phyloP scores from a whole-genome alignment of 2,797 vertebrate species.

The Neosilurus hyrtlii region DNA sequence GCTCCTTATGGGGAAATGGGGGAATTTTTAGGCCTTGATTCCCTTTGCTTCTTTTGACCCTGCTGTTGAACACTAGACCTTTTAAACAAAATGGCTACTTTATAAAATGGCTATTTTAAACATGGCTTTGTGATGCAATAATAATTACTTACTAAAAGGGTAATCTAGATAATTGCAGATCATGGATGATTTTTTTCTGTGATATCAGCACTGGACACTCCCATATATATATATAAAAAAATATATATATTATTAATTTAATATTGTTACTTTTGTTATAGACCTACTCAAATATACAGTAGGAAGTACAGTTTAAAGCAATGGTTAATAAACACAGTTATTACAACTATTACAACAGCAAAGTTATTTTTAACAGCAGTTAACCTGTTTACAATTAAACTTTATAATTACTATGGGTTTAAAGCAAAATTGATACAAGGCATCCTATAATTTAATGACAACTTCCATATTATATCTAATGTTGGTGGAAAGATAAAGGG shows the following conservation, averaged over 20 bases:
- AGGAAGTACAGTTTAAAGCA: not conserved
- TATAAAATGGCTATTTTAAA: slow-evolving; percentile 3
- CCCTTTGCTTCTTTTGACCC: not conserved
- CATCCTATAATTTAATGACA: no score
- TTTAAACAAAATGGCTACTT: not conserved
- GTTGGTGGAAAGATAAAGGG: no score
- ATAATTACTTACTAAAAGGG: not conserved
- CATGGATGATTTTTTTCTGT: not conserved
- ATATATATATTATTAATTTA: no score
- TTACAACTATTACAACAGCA: no score
- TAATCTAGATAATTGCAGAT: not conserved
- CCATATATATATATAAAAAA: not conserved
- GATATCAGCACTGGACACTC: no score
- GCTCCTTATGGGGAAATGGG: slow-evolving; percentile 6
- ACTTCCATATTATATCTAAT: no score
- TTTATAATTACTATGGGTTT: no score
- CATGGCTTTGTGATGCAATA: slow-evolving; percentile 3
- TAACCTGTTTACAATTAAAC: no score
- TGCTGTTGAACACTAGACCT: not conserved
- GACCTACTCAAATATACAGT: not conserved
- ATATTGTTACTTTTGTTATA: not conserved
- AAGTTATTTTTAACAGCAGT: no score
- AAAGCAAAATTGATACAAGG: no score
- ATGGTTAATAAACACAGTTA: no score
- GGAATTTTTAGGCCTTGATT: slow-evolving; percentile 13